Evolutionary conservation across 2,797 vertebrate genomes (phyloP).

Genomic region (Propithecus deckenii): DNA sequence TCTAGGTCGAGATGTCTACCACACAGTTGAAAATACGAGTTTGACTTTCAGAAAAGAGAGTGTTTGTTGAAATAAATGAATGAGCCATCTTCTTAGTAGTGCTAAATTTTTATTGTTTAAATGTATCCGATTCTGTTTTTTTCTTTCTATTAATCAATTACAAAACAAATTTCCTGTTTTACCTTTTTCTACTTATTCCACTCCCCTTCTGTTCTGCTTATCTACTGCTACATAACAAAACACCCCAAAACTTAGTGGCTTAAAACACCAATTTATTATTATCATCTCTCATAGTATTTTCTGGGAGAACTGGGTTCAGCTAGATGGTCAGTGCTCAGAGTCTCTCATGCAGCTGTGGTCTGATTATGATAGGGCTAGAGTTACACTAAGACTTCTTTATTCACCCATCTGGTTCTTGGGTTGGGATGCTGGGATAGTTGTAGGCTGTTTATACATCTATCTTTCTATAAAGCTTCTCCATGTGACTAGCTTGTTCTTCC

Average conservation of each 20-base stretch:
- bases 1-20: not conserved
- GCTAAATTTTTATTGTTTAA: not conserved
- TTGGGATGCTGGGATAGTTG: not conserved
- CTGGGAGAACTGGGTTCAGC: not conserved
- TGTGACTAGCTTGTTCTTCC: not conserved
- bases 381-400: not conserved
- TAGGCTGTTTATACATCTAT: not conserved
- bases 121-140: not conserved
- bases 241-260: not conserved
- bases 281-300: not conserved
- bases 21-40: not conserved
- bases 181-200: not conserved
- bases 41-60: not conserved
- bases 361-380: not conserved
- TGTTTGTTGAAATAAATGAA: not conserved
- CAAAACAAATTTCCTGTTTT: not conserved
- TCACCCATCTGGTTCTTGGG: not conserved
- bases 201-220: not conserved
- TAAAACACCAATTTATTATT: not conserved
- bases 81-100: not conserved
- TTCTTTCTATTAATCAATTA: not conserved
- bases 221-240: not conserved
- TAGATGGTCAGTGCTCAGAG: not conserved
- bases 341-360: not conserved
- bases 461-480: not conserved